Evolutionary conservation across 2,797 vertebrate genomes (phyloP).

Genomic region (Tinamus major): DNA sequence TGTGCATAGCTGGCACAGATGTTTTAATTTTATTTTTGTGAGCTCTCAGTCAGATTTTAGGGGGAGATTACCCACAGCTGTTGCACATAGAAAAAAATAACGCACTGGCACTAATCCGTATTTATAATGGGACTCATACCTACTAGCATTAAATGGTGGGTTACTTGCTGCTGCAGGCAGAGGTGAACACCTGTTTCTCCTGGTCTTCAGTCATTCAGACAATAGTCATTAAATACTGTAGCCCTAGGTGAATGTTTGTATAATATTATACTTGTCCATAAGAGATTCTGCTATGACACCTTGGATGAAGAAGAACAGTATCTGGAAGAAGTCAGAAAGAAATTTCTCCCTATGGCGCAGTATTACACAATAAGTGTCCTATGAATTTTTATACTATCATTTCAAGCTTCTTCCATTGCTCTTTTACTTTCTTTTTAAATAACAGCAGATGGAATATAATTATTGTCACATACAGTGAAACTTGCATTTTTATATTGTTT

Average conservation of each 20-base stretch:
- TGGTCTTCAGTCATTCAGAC: slow-evolving; percentile 8
- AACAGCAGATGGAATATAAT: not conserved
- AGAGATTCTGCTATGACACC: slow-evolving; percentile 45
- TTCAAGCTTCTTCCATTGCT: slow-evolving; percentile 24
- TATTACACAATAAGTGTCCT: slow-evolving; percentile 20
- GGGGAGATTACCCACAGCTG: slow-evolving; percentile 32
- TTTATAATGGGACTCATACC: not conserved
- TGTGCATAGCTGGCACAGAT: slow-evolving; percentile 22
- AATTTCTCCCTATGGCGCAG: slow-evolving; percentile 54
- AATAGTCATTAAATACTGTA: slow-evolving; percentile 35
- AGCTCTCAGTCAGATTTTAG: slow-evolving; percentile 18
- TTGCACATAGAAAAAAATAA: slow-evolving; percentile 10
- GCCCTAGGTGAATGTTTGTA: slow-evolving; percentile 17
- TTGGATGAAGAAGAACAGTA: slow-evolving; percentile 43
- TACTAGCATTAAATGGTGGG: not conserved
- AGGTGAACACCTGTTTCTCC: slow-evolving; percentile 15
- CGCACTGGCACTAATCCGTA: not conserved
- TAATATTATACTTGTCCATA: slow-evolving; percentile 26
- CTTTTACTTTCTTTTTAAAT: slow-evolving; percentile 12
- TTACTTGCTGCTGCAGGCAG: slow-evolving; percentile 26
- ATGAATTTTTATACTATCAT: slow-evolving; percentile 23
- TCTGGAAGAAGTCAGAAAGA: slow-evolving; percentile 43
- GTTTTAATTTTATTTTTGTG: slow-evolving; percentile 35
- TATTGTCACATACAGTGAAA: not conserved
- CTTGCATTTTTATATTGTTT: not conserved